Evolutionary conservation across 2,797 vertebrate genomes (phyloP), one percentile per base, ranked within the genome.

Genomic region (Serranus cabrilla): DNA sequence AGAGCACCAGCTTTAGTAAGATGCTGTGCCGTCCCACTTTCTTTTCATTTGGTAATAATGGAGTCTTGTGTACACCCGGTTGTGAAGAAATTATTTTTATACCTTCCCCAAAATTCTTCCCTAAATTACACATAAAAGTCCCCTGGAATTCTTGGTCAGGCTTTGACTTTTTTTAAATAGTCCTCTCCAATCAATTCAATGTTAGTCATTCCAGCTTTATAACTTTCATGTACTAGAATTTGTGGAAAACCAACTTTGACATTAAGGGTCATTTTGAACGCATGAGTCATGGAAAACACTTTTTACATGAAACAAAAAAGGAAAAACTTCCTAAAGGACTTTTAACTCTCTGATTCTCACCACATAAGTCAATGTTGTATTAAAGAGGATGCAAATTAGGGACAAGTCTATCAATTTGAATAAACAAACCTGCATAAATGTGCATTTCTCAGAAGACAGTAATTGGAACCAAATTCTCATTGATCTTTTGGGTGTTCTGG

Each of bases 41-140:
- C 42, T 76, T 81, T 80, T 71, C 21, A 86, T 75, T 67, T 42
- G 50, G 42, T 68, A 61, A 81, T 65, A 67, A 64, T 52, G 17
- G 64, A 78, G 68, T 59, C 7, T 76, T 46, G 39, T 59, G 66
- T 56, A 60, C 40, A 56, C 43, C 39, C 58, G 77, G 76, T 43
- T 72, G 74, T 55, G 64, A 43, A 45, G 11, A 72, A 51, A 20
- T 69, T 71, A 82, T 77, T 77, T 81, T 67, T 71, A 71, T 47
- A 67, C 21, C 23, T 40, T 46, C 66, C 20, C 34, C 59, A 40
- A 66, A 65, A 39, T 49, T 56, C 43, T 20, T 60, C 21, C 62
- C 39, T 50, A 16, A 73, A 64, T 64, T 68, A 47, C 31, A 74
- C 11, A 66, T 52, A 18, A 21, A 5, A 34, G 58, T 43, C 61